Percentiles rank a stretch among this genome's conserved stretches.
Evolutionary conservation across 2,888 invertebrate species (phyloP).

Genomic region (Heliconius hortense): DNA sequence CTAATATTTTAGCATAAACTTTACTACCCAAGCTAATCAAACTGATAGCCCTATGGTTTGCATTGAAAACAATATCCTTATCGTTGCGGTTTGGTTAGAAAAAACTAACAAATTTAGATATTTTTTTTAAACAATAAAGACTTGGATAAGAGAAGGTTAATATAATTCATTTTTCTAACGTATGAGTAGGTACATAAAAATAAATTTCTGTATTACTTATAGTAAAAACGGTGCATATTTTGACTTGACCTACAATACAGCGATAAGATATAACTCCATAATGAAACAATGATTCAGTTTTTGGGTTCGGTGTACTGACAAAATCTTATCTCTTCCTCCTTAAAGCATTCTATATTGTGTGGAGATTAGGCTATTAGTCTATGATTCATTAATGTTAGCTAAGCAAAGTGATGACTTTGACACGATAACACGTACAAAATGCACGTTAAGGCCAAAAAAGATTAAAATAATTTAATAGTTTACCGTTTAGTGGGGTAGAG

Average conservation of each 20-base stretch:
- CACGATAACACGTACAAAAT: slow-evolving; percentile 21
- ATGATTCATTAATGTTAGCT: slow-evolving; percentile 62
- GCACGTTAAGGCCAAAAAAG: slow-evolving; percentile 9
- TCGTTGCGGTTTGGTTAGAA: too few species aligned
- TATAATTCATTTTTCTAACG: too few species aligned
- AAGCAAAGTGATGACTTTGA: slow-evolving; percentile 33
- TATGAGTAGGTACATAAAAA: neutral
- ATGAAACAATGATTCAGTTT: slow-evolving; percentile 51
- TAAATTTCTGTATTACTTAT: neutral
- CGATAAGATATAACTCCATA: slow-evolving; percentile 40
- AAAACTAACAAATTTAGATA: neutral
- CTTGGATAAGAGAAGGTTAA: too few species aligned
- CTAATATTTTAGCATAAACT: too few species aligned
- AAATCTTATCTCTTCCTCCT: slow-evolving; percentile 72
- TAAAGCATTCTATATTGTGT: slow-evolving; percentile 63
- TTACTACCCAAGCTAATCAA: too few species aligned
- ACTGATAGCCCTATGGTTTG: too few species aligned
- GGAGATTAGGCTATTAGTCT: slow-evolving; percentile 57
- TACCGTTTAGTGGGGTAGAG: too few species aligned
- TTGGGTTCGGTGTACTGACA: slow-evolving; percentile 59
- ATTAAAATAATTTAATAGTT: neutral
- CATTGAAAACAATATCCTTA: too few species aligned
- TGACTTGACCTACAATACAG: slow-evolving; percentile 48
- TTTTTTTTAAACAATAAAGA: neutral
- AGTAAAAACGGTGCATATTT: slow-evolving; percentile 46